phyloP scores from a whole-genome alignment of 2,888 invertebrate genomes.

The Cephus runcator region DNA sequence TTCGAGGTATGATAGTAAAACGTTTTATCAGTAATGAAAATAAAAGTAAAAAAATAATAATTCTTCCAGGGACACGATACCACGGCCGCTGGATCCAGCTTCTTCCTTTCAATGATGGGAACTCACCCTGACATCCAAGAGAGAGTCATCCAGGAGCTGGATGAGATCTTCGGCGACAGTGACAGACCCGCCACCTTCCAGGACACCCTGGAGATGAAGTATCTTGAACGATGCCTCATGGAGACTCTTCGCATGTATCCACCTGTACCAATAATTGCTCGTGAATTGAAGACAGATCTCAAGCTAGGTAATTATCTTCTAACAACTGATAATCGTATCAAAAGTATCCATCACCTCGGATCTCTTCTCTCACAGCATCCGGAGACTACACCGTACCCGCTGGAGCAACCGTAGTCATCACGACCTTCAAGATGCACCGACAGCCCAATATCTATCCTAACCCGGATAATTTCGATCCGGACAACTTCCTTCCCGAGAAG shows the following conservation, averaged over 20 bases:
- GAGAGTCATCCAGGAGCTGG: conserved; percentile 78
- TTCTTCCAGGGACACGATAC: conserved; percentile 78
- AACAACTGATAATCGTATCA: neutral
- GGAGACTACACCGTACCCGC: conserved; percentile 75
- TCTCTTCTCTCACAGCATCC: conserved; percentile 66
- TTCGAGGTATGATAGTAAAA: conserved; percentile 73
- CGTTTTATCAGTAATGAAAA: neutral
- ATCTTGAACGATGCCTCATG: conserved; percentile 81
- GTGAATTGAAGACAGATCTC: conserved; percentile 76
- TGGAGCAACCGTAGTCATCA: conserved; percentile 76
- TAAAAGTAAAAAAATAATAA: neutral
- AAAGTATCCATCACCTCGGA: neutral
- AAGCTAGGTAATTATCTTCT: conserved; percentile 69
- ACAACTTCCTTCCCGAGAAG: conserved; percentile 82
- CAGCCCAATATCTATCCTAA: conserved; percentile 75
- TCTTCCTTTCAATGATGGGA: conserved; percentile 85
- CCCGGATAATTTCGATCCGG: conserved; percentile 79
- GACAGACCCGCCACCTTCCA: conserved; percentile 81
- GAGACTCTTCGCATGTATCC: conserved; percentile 83
- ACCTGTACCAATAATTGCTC: conserved; percentile 82
- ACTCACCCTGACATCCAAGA: conserved; percentile 83
- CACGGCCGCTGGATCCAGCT: conserved; percentile 87
- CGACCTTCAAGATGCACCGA: conserved; percentile 76
- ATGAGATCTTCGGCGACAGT: conserved; percentile 81
- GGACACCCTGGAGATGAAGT: conserved; percentile 85